Evolutionary conservation across 2,888 invertebrate species (phyloP).

Genomic region (Sipunculus nudus): DNA sequence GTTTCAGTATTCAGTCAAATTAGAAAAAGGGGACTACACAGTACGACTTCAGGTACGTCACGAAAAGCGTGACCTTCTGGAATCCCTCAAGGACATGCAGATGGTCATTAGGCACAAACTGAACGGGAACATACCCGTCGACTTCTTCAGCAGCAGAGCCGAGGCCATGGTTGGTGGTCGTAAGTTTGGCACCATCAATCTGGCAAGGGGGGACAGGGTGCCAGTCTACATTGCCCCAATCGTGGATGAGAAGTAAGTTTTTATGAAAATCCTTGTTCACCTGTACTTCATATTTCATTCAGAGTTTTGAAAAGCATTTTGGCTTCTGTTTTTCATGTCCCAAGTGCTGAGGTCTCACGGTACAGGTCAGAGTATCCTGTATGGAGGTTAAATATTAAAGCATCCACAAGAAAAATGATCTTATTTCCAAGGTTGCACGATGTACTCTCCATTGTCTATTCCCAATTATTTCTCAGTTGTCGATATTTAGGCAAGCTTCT

Average conservation of each 20-base stretch:
- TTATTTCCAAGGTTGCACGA: no score
- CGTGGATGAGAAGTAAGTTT: constrained; percentile 83
- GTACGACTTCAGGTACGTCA: constrained; percentile 89
- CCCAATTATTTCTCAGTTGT: no score
- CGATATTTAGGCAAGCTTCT: no score
- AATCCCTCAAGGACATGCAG: constrained; percentile 81
- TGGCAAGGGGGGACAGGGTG: constrained; percentile 73
- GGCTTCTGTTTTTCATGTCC: background rate
- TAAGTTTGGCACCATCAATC: constrained; percentile 74
- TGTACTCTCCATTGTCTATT: no score
- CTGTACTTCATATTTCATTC: background rate
- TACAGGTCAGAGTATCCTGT: no score
- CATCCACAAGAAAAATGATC: no score
- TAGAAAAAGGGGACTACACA: constrained; percentile 95
- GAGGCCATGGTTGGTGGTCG: constrained; percentile 80
- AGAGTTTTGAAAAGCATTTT: background rate
- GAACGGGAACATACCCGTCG: constrained; percentile 76
- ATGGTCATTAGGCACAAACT: constrained; percentile 82
- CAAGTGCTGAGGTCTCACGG: no score
- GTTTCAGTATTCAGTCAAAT: constrained; percentile 81
- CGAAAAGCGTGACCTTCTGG: constrained; percentile 84
- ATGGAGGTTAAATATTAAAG: no score
- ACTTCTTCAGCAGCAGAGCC: constrained; percentile 77
- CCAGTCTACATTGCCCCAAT: constrained; percentile 84
- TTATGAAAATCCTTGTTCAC: background rate